Evolutionary conservation across 2,113 vertebrate species (phyloP), one percentile per base, ranked within the genome.

Genomic region (Triplophysa tibetana): DNA sequence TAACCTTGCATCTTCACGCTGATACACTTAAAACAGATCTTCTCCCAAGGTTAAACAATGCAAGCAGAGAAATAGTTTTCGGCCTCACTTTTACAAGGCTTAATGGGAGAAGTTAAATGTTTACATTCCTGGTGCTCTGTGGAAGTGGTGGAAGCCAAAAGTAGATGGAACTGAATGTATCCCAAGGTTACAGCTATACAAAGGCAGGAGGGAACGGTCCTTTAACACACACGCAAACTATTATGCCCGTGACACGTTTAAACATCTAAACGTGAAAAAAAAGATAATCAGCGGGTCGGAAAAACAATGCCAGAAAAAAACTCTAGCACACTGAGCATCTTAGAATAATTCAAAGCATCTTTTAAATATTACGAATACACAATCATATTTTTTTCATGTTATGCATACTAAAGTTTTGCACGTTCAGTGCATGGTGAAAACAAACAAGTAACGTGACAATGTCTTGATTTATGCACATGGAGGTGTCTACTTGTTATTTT

Each of bases 21-120:
- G 6, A 74, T 38, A 4, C 1, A 13, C 9, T 50, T 75, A 19
- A 54, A 48, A 38, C 43, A n/a, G 62, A 76, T 77, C 61, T 65
- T 38, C 26, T 65, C 61, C 45, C 45, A 77, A 65, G 75, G 75
- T 77, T 65, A 77, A 48, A 75, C 6, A 65, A 45, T 8, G 45
- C n/a, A 33, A 19, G n/a, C 62, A 54, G 8, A n/a, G 16, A n/a
- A n/a, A 21, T 11, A 5, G 61, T 64, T 65, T 45, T 52, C 5
- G 45, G 45, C 16, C 19, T 77, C 24, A 77, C 75, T 26, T 77
- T 66, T 66, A 52, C 75, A 45, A 77, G 45, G 11, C 61, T 89
- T 87, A 92, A 90, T 86, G 75, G 69, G 67, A 87, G 61, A 85
- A 89, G 88, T 88, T 88, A 88, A 88, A 89, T 78, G 84, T 85